Evolutionary conservation across 2,888 invertebrate genomes (phyloP).

Genomic region (Keiferia lycopersicella): DNA sequence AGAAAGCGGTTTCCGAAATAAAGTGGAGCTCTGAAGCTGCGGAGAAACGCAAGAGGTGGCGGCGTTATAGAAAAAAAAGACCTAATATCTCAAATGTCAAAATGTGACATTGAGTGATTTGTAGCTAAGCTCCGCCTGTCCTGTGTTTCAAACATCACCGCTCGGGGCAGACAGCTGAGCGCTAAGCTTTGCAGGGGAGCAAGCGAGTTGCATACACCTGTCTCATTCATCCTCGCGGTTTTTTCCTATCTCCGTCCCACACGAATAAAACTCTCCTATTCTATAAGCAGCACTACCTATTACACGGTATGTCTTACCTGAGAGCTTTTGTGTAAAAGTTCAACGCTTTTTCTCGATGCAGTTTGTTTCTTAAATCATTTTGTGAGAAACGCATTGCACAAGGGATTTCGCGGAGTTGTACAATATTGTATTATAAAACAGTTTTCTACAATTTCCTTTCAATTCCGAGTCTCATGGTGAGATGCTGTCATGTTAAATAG

Average conservation of each 20-base stretch:
- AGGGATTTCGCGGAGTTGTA: conserved; percentile 51
- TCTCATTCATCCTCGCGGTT: conserved; percentile 59
- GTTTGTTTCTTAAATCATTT: conserved; percentile 69
- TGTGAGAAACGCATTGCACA: conserved; percentile 56
- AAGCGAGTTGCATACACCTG: conserved; percentile 64
- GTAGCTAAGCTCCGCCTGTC: conserved; percentile 83
- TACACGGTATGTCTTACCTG: conserved; percentile 74
- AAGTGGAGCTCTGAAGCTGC: conserved; percentile 44
- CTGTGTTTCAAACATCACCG: conserved; percentile 82
- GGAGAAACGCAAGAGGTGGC: conserved; percentile 68
- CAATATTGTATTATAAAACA: conserved; percentile 46
- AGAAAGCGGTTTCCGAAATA: conserved; percentile 43
- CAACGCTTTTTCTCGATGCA: conserved; percentile 74
- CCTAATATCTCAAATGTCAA: conserved; percentile 83
- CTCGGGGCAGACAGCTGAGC: conserved; percentile 79
- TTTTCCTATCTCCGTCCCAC: conserved; percentile 59
- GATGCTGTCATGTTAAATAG: conserved; percentile 27
- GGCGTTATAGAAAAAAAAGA: conserved; percentile 80
- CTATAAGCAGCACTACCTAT: conserved; percentile 75
- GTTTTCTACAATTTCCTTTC: conserved; percentile 42
- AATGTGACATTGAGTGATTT: conserved; percentile 83
- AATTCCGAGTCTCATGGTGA: conserved; percentile 42
- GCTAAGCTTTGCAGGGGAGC: conserved; percentile 72
- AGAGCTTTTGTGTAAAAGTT: conserved; percentile 80
- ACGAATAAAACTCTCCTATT: conserved; percentile 69